These are phyloP conservation scores for Beaufortia kweichowensis DNA, from an alignment of 2,113 vertebrate genomes.

Conservation along the genomic window DNA sequence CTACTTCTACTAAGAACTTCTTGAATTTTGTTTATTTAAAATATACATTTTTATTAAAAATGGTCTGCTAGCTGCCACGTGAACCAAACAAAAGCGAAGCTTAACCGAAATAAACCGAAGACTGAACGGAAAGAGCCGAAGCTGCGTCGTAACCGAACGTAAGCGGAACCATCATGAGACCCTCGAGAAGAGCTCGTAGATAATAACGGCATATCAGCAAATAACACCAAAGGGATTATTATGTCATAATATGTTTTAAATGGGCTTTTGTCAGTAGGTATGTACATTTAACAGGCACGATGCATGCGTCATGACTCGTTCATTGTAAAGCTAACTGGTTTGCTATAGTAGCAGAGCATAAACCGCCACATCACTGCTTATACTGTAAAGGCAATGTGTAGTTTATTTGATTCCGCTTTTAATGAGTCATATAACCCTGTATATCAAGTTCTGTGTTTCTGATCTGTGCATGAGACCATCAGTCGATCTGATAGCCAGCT, in stretches of 20 bases:
- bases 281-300: neutral
- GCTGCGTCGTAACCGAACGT: conserved; percentile 2
- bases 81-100: neutral
- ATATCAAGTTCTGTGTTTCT: neutral
- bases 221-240: neutral
- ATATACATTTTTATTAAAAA: too few relatives aligned
- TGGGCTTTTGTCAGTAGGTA: conserved; percentile 6
- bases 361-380: neutral
- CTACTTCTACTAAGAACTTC: too few relatives aligned
- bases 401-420: neutral
- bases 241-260: conserved; percentile 10
- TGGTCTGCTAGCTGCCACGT: too few relatives aligned
- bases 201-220: neutral
- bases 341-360: conserved; percentile 11
- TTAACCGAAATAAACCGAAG: neutral
- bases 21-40: too few relatives aligned
- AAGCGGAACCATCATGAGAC: neutral
- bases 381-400: neutral
- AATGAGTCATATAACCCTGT: neutral
- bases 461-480: neutral
- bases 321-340: neutral
- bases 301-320: neutral
- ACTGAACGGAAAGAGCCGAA: neutral
- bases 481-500: neutral
- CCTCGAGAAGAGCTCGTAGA: neutral